Evolutionary conservation across 2,113 vertebrate genomes (phyloP).

Genomic region (Falcunculus frontatus): DNA sequence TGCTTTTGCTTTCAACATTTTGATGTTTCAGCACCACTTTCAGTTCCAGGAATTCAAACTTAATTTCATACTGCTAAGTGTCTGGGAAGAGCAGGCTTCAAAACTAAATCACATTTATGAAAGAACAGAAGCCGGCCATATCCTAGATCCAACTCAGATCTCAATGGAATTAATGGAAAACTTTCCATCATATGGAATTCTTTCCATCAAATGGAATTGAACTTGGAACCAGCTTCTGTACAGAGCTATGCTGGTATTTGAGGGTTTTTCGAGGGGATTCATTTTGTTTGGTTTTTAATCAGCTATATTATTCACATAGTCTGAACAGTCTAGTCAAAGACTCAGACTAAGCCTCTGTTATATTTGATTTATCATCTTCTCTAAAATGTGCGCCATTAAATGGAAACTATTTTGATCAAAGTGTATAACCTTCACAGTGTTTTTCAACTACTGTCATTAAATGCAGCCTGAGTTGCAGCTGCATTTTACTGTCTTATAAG

Average conservation of each 20-base stretch:
- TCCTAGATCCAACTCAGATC: neutral
- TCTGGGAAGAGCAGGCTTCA: neutral
- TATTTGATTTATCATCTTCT: neutral
- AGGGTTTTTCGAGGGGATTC: neutral
- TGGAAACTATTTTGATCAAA: conserved; percentile 1
- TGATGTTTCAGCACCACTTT: neutral
- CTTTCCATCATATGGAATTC: neutral
- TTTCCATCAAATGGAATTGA: neutral
- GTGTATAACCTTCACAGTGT: neutral
- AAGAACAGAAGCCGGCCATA: neutral
- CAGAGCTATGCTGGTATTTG: neutral
- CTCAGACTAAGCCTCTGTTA: neutral
- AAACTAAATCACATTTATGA: neutral
- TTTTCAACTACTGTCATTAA: conserved; percentile 38
- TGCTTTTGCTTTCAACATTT: neutral
- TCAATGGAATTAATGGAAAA: neutral
- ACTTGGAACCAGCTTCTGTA: neutral
- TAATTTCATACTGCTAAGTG: neutral
- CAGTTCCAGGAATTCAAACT: conserved; percentile 1
- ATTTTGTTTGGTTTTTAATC: neutral
- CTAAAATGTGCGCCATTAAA: neutral
- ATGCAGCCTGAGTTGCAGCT: conserved; percentile 28
- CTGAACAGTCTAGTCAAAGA: neutral
- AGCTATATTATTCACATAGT: neutral
- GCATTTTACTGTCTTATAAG: neutral